These are phyloP conservation scores for Patagioenas fasciata DNA, from an alignment of 2,113 vertebrate species.

Conservation along the genomic window DNA sequence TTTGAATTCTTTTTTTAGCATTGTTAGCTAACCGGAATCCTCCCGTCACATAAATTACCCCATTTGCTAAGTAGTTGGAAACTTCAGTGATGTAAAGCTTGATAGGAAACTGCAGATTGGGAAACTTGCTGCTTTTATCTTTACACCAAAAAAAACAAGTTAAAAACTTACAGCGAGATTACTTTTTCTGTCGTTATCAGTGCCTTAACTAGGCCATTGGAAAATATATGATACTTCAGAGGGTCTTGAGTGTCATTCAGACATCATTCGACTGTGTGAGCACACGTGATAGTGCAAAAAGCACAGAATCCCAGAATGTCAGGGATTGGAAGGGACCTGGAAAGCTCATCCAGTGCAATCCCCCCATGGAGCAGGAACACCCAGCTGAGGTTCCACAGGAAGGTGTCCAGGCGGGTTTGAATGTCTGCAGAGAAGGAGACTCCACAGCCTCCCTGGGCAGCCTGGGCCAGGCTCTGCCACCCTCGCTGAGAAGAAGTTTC, in stretches of 20 bases:
- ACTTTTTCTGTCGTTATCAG: conserved; percentile 42
- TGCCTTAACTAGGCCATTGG: conserved; percentile 59
- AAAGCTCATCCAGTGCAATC: no score
- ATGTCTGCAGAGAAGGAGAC: no score
- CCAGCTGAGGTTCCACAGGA: no score
- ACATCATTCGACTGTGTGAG: conserved; percentile 4
- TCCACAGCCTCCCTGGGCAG: no score
- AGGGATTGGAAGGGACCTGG: no score
- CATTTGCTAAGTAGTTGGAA: conserved; percentile 47
- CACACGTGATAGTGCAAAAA: conserved; percentile 31
- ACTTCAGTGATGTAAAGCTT: conserved; percentile 27
- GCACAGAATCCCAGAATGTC: background rate
- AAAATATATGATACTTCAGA: conserved; percentile 58
- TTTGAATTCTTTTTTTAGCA: background rate
- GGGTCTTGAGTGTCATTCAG: conserved; percentile 49
- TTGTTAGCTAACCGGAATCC: conserved; percentile 29
- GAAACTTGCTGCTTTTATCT: conserved; percentile 53
- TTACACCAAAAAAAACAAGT: conserved; percentile 47
- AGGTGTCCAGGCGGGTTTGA: no score
- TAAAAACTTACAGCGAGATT: conserved; percentile 28
- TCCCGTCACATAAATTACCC: conserved; percentile 32
- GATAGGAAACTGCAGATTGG: conserved; percentile 35
- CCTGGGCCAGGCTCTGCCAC: no score
- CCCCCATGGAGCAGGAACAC: no score
- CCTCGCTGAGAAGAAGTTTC: no score